Evolutionary conservation across 2,888 invertebrate genomes (phyloP).

Genomic region (Ichneumon xanthorius): DNA sequence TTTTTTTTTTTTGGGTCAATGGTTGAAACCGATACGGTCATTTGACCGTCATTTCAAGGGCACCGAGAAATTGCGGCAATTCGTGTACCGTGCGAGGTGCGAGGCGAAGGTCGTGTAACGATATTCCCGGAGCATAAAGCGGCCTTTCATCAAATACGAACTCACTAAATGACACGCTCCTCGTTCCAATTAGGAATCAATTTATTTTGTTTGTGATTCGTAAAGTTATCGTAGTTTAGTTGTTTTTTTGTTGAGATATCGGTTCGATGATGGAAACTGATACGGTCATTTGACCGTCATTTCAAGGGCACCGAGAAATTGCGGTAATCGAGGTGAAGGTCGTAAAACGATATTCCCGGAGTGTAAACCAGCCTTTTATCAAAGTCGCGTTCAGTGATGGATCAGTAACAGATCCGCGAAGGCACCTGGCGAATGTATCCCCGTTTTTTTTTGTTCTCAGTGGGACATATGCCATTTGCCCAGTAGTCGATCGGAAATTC

Average conservation of each 20-base stretch:
- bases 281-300: slow-evolving; percentile 7
- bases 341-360: not conserved
- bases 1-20: not conserved
- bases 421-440: slow-evolving; percentile 45
- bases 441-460: slow-evolving; percentile 42
- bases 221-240: too few species aligned
- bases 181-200: too few species aligned
- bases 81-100: not conserved
- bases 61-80: not conserved
- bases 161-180: too few species aligned
- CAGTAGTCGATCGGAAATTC: slow-evolving; percentile 30
- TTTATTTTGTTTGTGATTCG: too few species aligned
- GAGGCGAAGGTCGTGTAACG: not conserved
- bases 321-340: not conserved
- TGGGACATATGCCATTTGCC: slow-evolving; percentile 12
- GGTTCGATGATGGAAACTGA: not conserved
- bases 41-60: not conserved
- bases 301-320: not conserved
- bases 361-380: slow-evolving; percentile 53
- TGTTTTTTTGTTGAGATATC: too few species aligned
- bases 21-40: not conserved
- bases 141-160: slow-evolving; percentile 16
- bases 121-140: slow-evolving; percentile 29
- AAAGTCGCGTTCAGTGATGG: slow-evolving; percentile 59
- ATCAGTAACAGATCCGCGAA: slow-evolving; percentile 63